These are phyloP conservation scores for Centropristis striata DNA, from an alignment of 2,113 vertebrate genomes.

Conservation along the genomic window DNA sequence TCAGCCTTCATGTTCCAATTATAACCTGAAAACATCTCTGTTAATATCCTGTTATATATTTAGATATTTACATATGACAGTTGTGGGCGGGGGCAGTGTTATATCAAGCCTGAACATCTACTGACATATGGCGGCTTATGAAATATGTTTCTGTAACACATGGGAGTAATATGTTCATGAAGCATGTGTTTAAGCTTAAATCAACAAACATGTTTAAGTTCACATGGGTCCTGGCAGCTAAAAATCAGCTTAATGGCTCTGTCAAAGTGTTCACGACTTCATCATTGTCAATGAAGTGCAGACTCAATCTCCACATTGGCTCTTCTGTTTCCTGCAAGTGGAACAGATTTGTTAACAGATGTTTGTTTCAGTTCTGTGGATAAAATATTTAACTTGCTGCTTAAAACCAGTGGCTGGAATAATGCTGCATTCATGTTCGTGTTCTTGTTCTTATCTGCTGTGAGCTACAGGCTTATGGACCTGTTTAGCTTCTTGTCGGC, in stretches of 20 bases:
- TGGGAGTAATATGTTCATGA: background rate
- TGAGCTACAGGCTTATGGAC: too few species aligned
- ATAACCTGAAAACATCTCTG: background rate
- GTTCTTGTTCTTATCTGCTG: too few species aligned
- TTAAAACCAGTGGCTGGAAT: too few species aligned
- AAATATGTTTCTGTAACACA: background rate
- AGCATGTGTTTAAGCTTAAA: background rate
- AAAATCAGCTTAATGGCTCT: background rate
- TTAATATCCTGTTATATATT: background rate
- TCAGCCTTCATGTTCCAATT: too few species aligned
- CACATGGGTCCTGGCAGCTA: background rate
- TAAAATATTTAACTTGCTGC: background rate
- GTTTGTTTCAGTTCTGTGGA: background rate
- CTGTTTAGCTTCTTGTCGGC: too few species aligned
- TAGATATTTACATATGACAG: too few species aligned
- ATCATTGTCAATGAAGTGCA: background rate
- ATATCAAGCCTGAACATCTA: too few species aligned
- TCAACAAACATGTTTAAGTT: conserved; percentile 1
- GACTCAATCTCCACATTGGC: background rate
- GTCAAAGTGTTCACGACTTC: background rate
- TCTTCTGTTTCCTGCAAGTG: background rate
- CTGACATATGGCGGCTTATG: too few species aligned
- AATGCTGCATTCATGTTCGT: too few species aligned
- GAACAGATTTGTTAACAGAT: background rate
- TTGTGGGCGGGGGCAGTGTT: too few species aligned